Evolutionary conservation across 1,140 invertebrate genomes (phyloP), one percentile per base, ranked within the genome.

Genomic region (Drosophila oshimai): DNA sequence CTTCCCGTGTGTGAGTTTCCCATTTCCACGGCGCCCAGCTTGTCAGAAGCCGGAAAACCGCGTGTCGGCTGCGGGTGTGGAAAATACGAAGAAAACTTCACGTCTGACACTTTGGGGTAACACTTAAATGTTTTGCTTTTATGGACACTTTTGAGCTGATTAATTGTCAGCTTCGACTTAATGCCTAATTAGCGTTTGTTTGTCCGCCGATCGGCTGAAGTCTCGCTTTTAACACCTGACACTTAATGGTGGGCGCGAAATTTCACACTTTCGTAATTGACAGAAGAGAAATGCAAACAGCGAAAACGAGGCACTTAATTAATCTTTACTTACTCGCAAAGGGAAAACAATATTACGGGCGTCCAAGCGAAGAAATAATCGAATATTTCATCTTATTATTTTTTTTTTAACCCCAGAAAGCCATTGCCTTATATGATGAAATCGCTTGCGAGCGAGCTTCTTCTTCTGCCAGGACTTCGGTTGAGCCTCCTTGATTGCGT

Each of bases 101-200:
- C 71, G 58, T 49, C 37, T 61, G 53, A 29, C 44, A 36, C 47
- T 64, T 41, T 34, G 18, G 45, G 39, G 6, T 33, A 33, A 64
- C 46, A 77, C 58, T 53, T 34, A 60, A 54, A 57, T 13, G 49
- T 47, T 54, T 65, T 60, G 70, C 81, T 74, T 78, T 84, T 61
- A 61, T 83, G 76, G 39, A 41, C 74, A 64, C 73, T 78, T 79
- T 61, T 60, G 18, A 79, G 71, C 51, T 71, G 80, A 84, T 80
- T 84, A 83, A 70, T 73, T 78, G 62, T 67, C 44, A 37, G 58
- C 57, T 54, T 61, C 49, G 54, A 49, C 15, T 45, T 74, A 39
- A 44, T 58, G 46, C 69, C 70, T 67, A 71, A 84, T 84, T 79
- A 79, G 50, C 54, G 31, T 42, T 51, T 71, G 65, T 61, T 61